Percentiles rank a stretch among this genome's conserved stretches.
phyloP scores from a whole-genome alignment of 2,797 vertebrate genomes.

The Melanotaenia maccullochi region DNA sequence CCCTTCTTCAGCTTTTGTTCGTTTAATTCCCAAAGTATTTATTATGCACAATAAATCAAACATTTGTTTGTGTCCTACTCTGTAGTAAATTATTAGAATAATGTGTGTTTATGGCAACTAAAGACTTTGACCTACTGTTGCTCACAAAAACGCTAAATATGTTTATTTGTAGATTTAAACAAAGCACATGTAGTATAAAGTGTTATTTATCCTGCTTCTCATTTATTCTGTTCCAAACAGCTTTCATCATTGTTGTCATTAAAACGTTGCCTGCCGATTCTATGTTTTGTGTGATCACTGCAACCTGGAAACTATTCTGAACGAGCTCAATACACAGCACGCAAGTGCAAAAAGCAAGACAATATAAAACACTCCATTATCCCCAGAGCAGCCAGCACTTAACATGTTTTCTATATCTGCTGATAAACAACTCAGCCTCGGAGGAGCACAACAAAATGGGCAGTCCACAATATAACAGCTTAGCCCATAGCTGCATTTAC shows the following conservation, averaged over 20 bases:
- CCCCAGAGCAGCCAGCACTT: constrained; percentile 17
- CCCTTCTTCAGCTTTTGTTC: no score
- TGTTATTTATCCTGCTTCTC: not conserved
- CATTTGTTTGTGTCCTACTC: not conserved
- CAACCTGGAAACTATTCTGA: constrained; percentile 25
- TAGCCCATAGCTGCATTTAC: constrained; percentile 54
- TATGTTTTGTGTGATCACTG: constrained; percentile 24
- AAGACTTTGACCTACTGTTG: not conserved
- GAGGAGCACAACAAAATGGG: constrained; percentile 42
- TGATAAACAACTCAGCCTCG: constrained; percentile 45
- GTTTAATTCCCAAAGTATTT: not conserved
- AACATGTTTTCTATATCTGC: constrained; percentile 25
- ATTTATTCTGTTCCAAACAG: constrained; percentile 8
- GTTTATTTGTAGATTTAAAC: constrained; percentile 1
- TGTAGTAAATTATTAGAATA: not conserved
- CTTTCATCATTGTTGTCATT: constrained; percentile 43
- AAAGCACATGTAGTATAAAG: not conserved
- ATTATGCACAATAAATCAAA: not conserved
- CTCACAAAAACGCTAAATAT: not conserved
- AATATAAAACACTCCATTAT: constrained; percentile 32
- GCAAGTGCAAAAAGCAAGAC: constrained; percentile 18
- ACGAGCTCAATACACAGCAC: constrained; percentile 11
- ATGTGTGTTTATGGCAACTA: not conserved
- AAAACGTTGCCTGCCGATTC: constrained; percentile 20
- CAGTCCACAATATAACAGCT: constrained; percentile 21